Percentiles rank a stretch among this genome's conserved stretches.
phyloP scores from a whole-genome alignment of 2,113 vertebrate species.

The Crocuta crocuta region DNA sequence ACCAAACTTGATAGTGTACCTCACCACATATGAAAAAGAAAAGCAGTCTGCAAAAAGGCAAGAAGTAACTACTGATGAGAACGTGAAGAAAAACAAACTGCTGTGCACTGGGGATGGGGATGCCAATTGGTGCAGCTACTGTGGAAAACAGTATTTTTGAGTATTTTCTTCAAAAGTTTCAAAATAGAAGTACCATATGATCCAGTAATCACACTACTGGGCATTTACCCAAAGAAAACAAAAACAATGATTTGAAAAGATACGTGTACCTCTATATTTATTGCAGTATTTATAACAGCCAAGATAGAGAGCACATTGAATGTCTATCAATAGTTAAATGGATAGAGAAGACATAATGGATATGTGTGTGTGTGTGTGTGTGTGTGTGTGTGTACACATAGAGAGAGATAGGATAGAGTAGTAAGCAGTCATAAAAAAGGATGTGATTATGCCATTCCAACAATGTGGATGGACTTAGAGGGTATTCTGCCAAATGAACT shows the following conservation, averaged over 20 bases:
- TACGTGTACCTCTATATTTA: not conserved
- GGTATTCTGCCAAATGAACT: not conserved
- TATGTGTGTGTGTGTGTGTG: not conserved
- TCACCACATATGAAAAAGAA: not conserved
- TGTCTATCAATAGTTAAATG: not conserved
- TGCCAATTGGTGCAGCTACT: not conserved
- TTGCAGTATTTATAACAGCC: not conserved
- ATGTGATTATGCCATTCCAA: not conserved
- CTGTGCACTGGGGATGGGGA: fast-evolving
- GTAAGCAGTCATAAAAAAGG: not conserved
- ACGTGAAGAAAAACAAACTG: not conserved
- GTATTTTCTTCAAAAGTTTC: not conserved
- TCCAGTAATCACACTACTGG: not conserved
- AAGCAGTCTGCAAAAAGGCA: not conserved
- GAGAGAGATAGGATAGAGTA: not conserved
- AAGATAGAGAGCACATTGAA: not conserved
- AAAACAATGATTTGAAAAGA: not conserved
- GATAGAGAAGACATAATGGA: not conserved
- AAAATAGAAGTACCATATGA: not conserved
- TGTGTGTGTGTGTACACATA: not conserved
- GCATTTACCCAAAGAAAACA: not conserved
- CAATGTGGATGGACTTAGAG: not conserved
- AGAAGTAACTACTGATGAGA: not conserved
- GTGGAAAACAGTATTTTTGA: not conserved
- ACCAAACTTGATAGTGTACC: not conserved